phyloP scores from a whole-genome alignment of 2,797 vertebrate genomes.

The Heliangelus exortis region DNA sequence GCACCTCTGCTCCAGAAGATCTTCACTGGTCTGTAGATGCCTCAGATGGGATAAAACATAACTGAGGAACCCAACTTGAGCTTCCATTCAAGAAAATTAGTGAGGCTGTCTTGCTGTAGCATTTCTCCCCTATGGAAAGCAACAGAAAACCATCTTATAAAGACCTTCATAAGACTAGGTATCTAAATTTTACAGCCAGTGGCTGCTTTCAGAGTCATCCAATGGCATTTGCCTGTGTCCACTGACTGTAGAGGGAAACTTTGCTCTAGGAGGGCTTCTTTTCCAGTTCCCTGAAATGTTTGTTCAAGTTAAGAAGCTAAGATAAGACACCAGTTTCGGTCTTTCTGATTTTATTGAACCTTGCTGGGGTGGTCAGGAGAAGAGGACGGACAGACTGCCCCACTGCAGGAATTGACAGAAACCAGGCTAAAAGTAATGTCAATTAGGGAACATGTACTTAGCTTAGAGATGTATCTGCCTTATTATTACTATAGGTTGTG shows the following conservation, averaged over 20 bases:
- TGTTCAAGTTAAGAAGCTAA: background rate
- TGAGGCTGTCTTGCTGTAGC: background rate
- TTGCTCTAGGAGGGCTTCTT: background rate
- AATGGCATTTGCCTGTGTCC: background rate
- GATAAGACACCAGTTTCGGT: background rate
- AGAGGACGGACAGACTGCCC: background rate
- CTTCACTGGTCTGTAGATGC: background rate
- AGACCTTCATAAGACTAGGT: background rate
- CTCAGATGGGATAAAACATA: background rate
- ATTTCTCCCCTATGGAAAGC: background rate
- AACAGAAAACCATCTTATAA: accelerated
- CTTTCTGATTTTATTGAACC: background rate
- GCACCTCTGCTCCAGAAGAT: background rate
- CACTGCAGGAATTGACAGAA: background rate
- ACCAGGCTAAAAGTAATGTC: background rate
- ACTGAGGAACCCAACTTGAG: background rate
- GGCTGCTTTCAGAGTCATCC: background rate
- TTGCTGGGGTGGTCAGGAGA: background rate
- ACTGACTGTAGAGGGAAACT: background rate
- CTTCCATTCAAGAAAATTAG: background rate
- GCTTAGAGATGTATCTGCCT: background rate
- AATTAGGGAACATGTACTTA: background rate
- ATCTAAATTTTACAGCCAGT: background rate
- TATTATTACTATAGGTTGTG: background rate
- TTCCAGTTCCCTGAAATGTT: background rate